A percentile compares a stretch with the other conserved stretches of the same genome.
Conservation (phyloP, 2,888 invertebrate genomes). For the Caprella mutica region DNA sequence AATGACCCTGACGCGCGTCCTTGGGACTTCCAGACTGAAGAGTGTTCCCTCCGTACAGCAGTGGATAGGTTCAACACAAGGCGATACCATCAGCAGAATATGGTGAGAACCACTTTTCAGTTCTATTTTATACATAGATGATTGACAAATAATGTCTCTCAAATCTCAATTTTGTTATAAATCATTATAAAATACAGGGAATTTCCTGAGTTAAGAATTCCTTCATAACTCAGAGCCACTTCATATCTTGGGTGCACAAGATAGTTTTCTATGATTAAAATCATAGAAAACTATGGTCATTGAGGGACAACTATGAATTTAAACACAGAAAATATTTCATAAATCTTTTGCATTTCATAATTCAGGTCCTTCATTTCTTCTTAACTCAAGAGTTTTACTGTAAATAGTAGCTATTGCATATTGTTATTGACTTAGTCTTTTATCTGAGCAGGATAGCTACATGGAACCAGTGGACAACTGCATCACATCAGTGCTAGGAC, state of each 20-base stretch:
- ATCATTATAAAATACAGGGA: not conserved
- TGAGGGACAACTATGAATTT: not conserved
- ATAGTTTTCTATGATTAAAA: too few relatives aligned
- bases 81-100: conserved; percentile 56
- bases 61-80: conserved; percentile 94
- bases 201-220: not conserved
- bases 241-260: too few relatives aligned
- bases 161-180: not conserved
- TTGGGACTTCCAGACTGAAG: conserved; percentile 96
- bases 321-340: too few relatives aligned
- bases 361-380: not conserved
- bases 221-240: too few relatives aligned
- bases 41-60: conserved; percentile 80
- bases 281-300: too few relatives aligned
- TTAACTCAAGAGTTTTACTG: not conserved
- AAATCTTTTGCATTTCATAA: too few relatives aligned
- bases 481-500: conserved; percentile 66
- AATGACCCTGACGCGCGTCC: conserved; percentile 95
- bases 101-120: not conserved
- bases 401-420: not conserved
- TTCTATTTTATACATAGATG: not conserved
- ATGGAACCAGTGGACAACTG: conserved; percentile 63
- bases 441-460: conserved; percentile 44
- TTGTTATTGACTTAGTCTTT: too few relatives aligned
- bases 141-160: not conserved